These are phyloP conservation scores for Mesitornis unicolor DNA, from an alignment of 2,113 vertebrate species.

Conservation along the genomic window DNA sequence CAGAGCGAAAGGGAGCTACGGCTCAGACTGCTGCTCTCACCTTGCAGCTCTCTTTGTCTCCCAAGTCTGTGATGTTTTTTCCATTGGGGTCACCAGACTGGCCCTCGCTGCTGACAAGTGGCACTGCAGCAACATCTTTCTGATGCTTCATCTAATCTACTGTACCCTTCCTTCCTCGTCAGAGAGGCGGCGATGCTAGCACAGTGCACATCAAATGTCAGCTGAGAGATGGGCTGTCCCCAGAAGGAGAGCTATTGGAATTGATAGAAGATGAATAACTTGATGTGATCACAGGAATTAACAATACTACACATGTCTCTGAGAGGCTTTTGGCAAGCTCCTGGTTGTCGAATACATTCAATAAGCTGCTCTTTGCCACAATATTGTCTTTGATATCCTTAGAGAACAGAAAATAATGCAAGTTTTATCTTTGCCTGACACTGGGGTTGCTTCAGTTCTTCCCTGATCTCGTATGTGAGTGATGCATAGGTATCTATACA, in stretches of 20 bases:
- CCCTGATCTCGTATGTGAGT: not conserved
- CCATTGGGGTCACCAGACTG: not conserved
- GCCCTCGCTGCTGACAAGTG: not conserved
- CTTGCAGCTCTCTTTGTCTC: not conserved
- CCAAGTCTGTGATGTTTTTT: not conserved
- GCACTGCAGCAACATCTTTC: not conserved
- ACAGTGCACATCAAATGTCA: not conserved
- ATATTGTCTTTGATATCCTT: not conserved
- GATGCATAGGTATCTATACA: not conserved
- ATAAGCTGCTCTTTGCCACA: not conserved
- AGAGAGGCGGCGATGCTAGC: not conserved
- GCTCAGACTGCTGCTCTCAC: not conserved
- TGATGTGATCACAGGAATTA: not conserved
- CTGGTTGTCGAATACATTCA: not conserved
- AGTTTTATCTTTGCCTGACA: not conserved
- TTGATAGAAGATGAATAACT: not conserved
- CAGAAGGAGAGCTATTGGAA: not conserved
- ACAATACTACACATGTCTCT: not conserved
- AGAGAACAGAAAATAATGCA: not conserved
- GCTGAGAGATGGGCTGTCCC: not conserved
- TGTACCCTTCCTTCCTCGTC: not conserved
- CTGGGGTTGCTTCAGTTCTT: not conserved
- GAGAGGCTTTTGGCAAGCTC: not conserved
- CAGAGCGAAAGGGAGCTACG: rapidly evolving
- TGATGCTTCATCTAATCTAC: not conserved